Conservation (phyloP, 2,888 invertebrate genomes). For the Camptogramma bilineatum region DNA sequence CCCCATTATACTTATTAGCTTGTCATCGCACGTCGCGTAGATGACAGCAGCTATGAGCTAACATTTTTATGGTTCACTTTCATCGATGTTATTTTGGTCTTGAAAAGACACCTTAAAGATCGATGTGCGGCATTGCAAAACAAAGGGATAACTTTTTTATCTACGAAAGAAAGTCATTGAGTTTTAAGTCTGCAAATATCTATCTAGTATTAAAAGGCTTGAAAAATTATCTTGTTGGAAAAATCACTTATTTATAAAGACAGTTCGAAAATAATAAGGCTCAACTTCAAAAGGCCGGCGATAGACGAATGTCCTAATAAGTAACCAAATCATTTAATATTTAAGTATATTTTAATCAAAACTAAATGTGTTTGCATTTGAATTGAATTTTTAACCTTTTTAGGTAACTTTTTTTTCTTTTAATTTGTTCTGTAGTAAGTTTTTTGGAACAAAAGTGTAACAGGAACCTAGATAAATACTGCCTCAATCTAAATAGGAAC, state of each 20-base stretch:
- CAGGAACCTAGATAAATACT: too few relatives aligned
- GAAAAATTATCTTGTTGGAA: background rate
- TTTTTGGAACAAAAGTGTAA: too few relatives aligned
- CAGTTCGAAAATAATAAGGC: constrained; percentile 8
- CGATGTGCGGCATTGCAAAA: background rate
- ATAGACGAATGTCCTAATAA: too few relatives aligned
- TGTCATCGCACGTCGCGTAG: constrained; percentile 30
- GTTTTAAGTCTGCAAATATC: background rate
- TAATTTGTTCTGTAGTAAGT: too few relatives aligned
- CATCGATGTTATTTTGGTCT: constrained; percentile 1
- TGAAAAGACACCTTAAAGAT: background rate
- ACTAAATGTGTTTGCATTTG: too few relatives aligned
- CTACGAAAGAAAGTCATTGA: background rate
- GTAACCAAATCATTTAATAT: too few relatives aligned
- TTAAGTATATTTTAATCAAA: too few relatives aligned
- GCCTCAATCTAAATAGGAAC: too few relatives aligned
- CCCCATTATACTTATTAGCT: constrained; percentile 45
- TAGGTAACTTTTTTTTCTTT: too few relatives aligned
- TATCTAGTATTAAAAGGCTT: background rate
- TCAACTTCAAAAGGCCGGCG: too few relatives aligned
- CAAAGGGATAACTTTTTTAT: background rate
- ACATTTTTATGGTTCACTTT: constrained; percentile 14
- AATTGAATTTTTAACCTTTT: too few relatives aligned
- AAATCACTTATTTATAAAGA: background rate
- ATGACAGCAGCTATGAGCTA: constrained; percentile 10